Base-by-base conservation (phyloP, 92 coral and sea anemone species). In the Chrysogorgia sp. region DNA sequence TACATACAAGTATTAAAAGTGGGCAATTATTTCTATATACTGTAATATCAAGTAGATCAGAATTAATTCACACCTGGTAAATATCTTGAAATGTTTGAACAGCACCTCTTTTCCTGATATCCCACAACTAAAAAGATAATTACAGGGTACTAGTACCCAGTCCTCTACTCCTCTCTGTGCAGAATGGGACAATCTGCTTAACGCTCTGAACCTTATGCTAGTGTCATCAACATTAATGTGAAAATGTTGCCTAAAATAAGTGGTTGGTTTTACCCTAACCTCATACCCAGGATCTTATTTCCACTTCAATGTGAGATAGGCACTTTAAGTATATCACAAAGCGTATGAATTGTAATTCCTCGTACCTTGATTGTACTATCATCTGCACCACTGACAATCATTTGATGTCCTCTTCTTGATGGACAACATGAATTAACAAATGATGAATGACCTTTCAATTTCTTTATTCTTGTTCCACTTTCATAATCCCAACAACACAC, bases 341-440 rank as follows among this genome's bases (percentile, higher is more conserved):
- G 64, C 33, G 7, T 20, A 8, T 10, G 14, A 10, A 5, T 20
- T 0, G 0, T 25, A 9, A 19, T 20, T 10, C 30, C 3, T 60
- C 56, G 28, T 40, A 91, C 98, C 90, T 94, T 94, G 25, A 94
- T 90, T 26, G 90, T 85, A 20, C 96, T 87, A 71, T 94, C 98
- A 35, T 94, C 98, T 31, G 97, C 89, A 6, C 98, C 98, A 87
- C 98, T 94, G 29, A 94, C 98, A 74, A 91, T 83, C 67, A 84
- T 91, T 64, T 94, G 98, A 22, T 88, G 86, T 15, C 98, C 98
- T 49, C 98, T 88, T 47, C 98, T 88, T 37, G 98, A 94, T 21
- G 98, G 98, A 75, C 92, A 91, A 58, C 98, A 94, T 3, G 93
- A 87, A 82, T 94, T 94, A 5, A 94, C 97, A 89, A 94, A 94